Evolutionary conservation across 2,888 invertebrate genomes (phyloP), one percentile per base, ranked within the genome.

Genomic region (Zygaena filipendulae): DNA sequence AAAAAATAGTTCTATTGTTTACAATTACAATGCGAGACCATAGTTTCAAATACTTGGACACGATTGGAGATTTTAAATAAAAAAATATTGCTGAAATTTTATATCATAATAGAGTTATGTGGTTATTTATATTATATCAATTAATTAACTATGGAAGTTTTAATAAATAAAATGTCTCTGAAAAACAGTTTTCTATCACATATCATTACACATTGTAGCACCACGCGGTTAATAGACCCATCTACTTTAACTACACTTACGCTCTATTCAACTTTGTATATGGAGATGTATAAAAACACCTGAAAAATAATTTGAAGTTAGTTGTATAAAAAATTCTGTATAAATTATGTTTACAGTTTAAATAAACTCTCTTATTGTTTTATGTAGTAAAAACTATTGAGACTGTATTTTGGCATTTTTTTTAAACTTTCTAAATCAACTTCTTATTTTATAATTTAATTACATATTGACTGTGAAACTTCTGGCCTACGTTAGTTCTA

Each of bases 151-250:
- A 75, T 72, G 71, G 74, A 66, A 71, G 71, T 60, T 62, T 75
- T 57, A 64, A 68, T 79, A 79, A 77, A 75, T 77, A 79, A 77
- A 74, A 79, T 66, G 74, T 72, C 66, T 77, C 71, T 75, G 72
- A 59, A 77, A 70, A 70, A 70, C 59, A 71, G 63, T 72, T 69
- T n/a, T 75, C 69, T 79, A 79, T 79, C 79, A 79, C 79, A 79
- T 75, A 63, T 77, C 75, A 53, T 79, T 77, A 72, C 74, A 70
- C 71, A 53, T 58, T 74, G 70, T 77, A 79, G 77, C 77, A 79
- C 79, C 79, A 75, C 77, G 64, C 79, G 52, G 70, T 77, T 77
- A 77, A 72, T 71, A 74, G 74, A 77, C 72, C 75, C 75, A 69
- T 71, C 75, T 74, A 77, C 63, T 46, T 47, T 52, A 59, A 47